A percentile compares a stretch with the other conserved stretches of the same genome.
phyloP scores from a whole-genome alignment of 1,140 invertebrate species.

The Neodiprion fabricii region DNA sequence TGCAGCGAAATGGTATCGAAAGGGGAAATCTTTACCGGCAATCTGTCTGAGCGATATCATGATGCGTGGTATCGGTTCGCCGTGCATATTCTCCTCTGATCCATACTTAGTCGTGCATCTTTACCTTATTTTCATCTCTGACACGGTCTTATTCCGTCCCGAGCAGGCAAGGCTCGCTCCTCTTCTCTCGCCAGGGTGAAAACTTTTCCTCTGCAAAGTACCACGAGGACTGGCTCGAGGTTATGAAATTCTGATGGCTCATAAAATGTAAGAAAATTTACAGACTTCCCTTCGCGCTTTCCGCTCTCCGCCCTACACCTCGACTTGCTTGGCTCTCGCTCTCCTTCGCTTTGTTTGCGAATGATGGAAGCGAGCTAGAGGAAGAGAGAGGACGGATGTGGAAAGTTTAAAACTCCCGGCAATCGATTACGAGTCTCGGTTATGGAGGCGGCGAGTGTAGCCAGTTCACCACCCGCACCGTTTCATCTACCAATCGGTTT shows the following conservation, averaged over 20 bases:
- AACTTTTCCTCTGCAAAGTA: conserved; percentile 63
- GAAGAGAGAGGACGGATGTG: conserved; percentile 24
- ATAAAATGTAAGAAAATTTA: conserved; percentile 66
- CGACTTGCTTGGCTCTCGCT: conserved; percentile 26
- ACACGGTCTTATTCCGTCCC: conserved; percentile 21
- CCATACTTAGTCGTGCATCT: neutral
- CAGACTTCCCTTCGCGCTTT: conserved; percentile 52
- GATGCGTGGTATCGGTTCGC: conserved; percentile 7
- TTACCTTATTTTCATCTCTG: conserved; percentile 14
- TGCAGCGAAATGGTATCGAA: no score
- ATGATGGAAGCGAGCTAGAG: neutral
- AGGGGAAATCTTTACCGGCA: conserved; percentile 21
- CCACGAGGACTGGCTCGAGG: conserved; percentile 63
- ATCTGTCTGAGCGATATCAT: conserved; percentile 30
- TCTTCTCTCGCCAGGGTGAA: conserved; percentile 38
- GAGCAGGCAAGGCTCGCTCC: conserved; percentile 24
- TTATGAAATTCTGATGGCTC: conserved; percentile 65
- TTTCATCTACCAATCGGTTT: neutral
- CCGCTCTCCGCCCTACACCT: conserved; percentile 26
- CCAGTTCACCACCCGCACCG: conserved; percentile 6
- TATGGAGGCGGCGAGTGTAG: conserved; percentile 41
- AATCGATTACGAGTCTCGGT: conserved; percentile 57
- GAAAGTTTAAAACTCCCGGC: conserved; percentile 59
- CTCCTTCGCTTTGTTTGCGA: conserved; percentile 29
- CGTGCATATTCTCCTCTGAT: neutral